Evolutionary conservation across 2,888 invertebrate genomes (phyloP).

Genomic region (Eucriotettix oculatus): DNA sequence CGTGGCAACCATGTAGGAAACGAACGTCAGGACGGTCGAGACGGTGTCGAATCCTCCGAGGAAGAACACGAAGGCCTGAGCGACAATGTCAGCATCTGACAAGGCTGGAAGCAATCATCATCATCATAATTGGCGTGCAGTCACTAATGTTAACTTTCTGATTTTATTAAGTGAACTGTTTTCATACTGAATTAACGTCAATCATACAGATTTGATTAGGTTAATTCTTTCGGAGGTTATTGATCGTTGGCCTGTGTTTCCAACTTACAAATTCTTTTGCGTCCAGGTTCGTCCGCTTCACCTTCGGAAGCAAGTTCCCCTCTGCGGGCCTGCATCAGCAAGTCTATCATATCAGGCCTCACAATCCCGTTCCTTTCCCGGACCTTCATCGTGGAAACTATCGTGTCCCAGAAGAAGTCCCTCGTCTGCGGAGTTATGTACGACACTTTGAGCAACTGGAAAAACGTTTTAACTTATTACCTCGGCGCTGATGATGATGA

Average conservation of each 20-base stretch:
- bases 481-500: no score
- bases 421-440: background rate
- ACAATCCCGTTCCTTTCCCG: background rate
- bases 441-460: no score
- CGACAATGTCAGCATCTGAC: conserved; percentile 7
- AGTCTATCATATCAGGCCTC: background rate
- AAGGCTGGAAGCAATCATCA: conserved; percentile 22
- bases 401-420: background rate
- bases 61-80: conserved; percentile 10
- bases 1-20: conserved; percentile 4
- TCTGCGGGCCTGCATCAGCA: background rate
- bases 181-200: no score
- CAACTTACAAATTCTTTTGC: no score
- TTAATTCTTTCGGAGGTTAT: no score
- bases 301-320: background rate
- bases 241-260: no score
- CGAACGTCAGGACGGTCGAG: conserved; percentile 6
- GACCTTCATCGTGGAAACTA: background rate
- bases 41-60: conserved; percentile 10
- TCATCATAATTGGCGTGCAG: no score
- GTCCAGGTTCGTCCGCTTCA: no score
- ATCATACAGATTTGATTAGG: no score
- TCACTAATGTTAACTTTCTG: no score
- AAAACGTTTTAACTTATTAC: no score
- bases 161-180: no score